These are phyloP conservation scores for Endotricha flammealis DNA, from an alignment of 2,888 invertebrate species.

Conservation along the genomic window DNA sequence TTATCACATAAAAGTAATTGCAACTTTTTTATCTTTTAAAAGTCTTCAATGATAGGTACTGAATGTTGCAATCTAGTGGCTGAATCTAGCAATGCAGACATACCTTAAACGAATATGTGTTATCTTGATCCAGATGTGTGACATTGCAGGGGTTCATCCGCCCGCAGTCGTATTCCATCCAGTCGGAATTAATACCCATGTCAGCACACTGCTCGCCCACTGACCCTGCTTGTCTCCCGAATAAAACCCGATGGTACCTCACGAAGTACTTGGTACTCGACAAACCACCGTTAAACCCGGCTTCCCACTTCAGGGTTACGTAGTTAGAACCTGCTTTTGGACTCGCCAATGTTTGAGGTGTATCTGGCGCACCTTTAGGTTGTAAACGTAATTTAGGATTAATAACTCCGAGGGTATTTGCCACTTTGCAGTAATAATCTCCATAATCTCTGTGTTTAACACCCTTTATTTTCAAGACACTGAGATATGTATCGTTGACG, in stretches of 20 bases:
- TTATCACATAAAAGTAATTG: too few relatives aligned
- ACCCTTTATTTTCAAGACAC: conserved; percentile 84
- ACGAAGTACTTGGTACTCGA: conserved; percentile 92
- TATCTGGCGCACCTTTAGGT: conserved; percentile 92
- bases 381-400: conserved; percentile 88
- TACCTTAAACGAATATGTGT: conserved; percentile 91
- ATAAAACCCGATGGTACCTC: conserved; percentile 85
- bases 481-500: conserved; percentile 91
- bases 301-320: conserved; percentile 90
- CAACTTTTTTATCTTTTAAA: too few relatives aligned
- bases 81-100: too few relatives aligned
- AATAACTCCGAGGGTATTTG: conserved; percentile 88
- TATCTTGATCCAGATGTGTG: conserved; percentile 90
- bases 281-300: conserved; percentile 94
- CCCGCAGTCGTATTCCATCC: conserved; percentile 92
- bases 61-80: too few relatives aligned
- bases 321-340: conserved; percentile 87
- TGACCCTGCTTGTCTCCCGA: conserved; percentile 54
- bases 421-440: conserved; percentile 92
- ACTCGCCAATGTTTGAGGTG: conserved; percentile 84
- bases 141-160: conserved; percentile 93
- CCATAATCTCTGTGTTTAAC: conserved; percentile 92
- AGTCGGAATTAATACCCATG: conserved; percentile 76
- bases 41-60: too few relatives aligned
- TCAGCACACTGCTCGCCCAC: conserved; percentile 45